A percentile compares a stretch with the other conserved stretches of the same genome.
Evolutionary conservation across 2,113 vertebrate genomes (phyloP).

Genomic region (Bubo blakistoni): DNA sequence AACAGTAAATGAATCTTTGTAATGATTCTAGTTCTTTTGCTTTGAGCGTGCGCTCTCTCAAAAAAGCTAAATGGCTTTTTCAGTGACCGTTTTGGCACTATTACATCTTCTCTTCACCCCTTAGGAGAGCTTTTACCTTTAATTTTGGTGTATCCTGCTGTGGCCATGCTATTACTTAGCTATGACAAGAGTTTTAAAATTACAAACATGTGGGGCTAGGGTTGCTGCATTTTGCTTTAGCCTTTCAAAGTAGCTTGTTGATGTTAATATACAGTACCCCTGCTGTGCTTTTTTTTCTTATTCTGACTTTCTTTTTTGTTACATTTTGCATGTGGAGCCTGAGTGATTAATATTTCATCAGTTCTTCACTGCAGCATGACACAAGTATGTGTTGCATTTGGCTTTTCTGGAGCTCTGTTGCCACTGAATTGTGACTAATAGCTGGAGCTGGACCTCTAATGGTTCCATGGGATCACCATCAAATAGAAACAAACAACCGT

Average conservation of each 20-base stretch:
- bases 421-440: conserved; percentile 60
- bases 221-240: conserved; percentile 48
- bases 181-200: conserved; percentile 63
- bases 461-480: conserved; percentile 38
- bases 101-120: neutral
- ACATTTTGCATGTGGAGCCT: conserved; percentile 60
- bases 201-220: conserved; percentile 13
- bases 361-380: conserved; percentile 55
- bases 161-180: conserved; percentile 66
- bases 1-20: neutral
- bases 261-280: conserved; percentile 58
- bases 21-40: neutral
- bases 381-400: conserved; percentile 14
- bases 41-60: neutral
- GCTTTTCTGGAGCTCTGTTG: conserved; percentile 32
- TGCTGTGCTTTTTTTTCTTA: conserved; percentile 28
- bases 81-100: neutral
- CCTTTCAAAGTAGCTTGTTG: conserved; percentile 49
- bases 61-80: conserved; percentile 6
- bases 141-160: conserved; percentile 53
- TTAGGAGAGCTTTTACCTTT: conserved; percentile 57
- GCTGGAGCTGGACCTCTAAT: conserved; percentile 20
- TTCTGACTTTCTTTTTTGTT: conserved; percentile 64
- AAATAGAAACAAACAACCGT: conserved; percentile 60
- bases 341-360: conserved; percentile 75